phyloP scores from a whole-genome alignment of 1,140 invertebrate species.

The fruit fly (Drosophila melanogaster) region DNA sequence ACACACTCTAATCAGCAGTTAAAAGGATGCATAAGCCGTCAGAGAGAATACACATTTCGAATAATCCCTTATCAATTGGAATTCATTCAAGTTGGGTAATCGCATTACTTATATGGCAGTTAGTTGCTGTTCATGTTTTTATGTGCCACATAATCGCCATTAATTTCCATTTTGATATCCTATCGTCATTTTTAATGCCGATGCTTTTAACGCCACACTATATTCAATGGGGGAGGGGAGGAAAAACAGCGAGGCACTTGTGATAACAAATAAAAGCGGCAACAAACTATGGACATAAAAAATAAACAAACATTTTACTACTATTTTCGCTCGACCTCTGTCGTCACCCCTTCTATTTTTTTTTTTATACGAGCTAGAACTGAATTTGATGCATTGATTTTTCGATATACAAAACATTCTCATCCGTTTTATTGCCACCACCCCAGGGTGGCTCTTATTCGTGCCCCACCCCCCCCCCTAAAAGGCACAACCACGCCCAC shows the following conservation, averaged over 20 bases:
- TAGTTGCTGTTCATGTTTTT: conserved; percentile 46
- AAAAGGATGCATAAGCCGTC: conserved; percentile 25
- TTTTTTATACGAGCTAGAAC: neutral
- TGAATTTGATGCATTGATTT: conserved; percentile 74
- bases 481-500: conserved; percentile 22
- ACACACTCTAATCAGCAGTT: conserved; percentile 16
- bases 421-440: conserved; percentile 59
- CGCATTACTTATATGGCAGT: conserved; percentile 55
- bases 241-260: conserved; percentile 19
- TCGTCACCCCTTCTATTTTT: conserved; percentile 19
- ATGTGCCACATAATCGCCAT: conserved; percentile 56
- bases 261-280: conserved; percentile 55
- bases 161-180: conserved; percentile 61
- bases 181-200: conserved; percentile 70
- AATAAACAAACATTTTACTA: conserved; percentile 66
- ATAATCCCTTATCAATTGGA: conserved; percentile 36
- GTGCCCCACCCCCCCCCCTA: neutral
- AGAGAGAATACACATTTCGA: conserved; percentile 6
- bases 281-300: conserved; percentile 79
- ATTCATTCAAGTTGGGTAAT: conserved; percentile 24
- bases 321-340: conserved; percentile 39
- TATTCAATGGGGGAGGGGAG: neutral
- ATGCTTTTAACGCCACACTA: conserved; percentile 63
- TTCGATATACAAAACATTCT: conserved; percentile 74
- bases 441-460: conserved; percentile 9